Conservation (phyloP, 2,888 invertebrate species). For the Camponotus fellah region DNA sequence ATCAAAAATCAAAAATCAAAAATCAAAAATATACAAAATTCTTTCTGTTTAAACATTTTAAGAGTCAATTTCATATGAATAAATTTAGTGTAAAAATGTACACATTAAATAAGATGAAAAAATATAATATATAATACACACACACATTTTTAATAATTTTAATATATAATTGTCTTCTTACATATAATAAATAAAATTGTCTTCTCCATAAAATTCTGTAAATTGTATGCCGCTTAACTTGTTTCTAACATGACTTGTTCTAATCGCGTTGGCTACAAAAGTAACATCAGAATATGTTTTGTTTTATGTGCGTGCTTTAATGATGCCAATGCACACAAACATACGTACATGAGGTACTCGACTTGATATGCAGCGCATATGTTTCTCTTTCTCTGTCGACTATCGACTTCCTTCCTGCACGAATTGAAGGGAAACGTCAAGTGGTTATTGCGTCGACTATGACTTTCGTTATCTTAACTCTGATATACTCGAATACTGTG, state of each 20-base stretch:
- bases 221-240: not conserved
- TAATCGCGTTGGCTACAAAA: not conserved
- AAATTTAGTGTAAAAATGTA: not conserved
- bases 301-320: constrained; percentile 7
- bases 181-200: too few relatives aligned
- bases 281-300: not conserved
- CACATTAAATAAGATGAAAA: not conserved
- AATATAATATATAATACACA: not conserved
- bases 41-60: not conserved
- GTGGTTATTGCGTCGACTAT: constrained; percentile 66
- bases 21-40: not conserved
- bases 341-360: not conserved
- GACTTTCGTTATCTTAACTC: constrained; percentile 69
- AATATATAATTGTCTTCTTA: not conserved
- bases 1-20: not conserved
- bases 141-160: not conserved
- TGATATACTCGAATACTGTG: constrained; percentile 52
- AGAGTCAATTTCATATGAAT: not conserved
- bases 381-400: constrained; percentile 45
- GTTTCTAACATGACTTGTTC: not conserved
- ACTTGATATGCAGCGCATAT: constrained; percentile 80
- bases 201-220: not conserved
- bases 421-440: constrained; percentile 74
- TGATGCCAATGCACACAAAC: not conserved
- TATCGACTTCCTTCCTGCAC: constrained; percentile 82